Conservation (phyloP, 2,888 invertebrate species). For the Trissolcus japonicus region DNA sequence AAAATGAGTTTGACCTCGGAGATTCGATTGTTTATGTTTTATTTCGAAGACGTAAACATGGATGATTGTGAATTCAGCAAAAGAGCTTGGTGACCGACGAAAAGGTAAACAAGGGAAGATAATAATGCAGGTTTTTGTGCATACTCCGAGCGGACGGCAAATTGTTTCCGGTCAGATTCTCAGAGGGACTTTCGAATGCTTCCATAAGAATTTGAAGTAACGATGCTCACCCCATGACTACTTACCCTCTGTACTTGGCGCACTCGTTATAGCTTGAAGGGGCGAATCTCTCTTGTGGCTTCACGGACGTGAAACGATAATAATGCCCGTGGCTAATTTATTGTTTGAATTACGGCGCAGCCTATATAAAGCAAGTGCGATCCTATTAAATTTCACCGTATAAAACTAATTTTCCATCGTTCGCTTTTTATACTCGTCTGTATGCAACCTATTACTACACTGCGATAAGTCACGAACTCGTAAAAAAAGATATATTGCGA, state of each 20-base stretch:
- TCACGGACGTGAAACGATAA: slow-evolving; percentile 61
- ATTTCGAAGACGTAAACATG: slow-evolving; percentile 1
- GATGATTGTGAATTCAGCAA: slow-evolving; percentile 5
- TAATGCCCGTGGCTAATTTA: slow-evolving; percentile 61
- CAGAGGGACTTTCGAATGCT: slow-evolving; percentile 60
- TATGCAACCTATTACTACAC: slow-evolving; percentile 51
- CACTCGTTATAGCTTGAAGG: slow-evolving; percentile 59
- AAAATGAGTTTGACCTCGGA: too few species aligned
- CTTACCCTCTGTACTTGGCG: slow-evolving; percentile 57
- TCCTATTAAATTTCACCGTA: slow-evolving; percentile 59
- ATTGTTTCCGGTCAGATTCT: slow-evolving; percentile 64
- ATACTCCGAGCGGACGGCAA: slow-evolving; percentile 43
- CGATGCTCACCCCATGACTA: slow-evolving; percentile 61
- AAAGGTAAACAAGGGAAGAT: slow-evolving; percentile 29
- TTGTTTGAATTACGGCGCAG: slow-evolving; percentile 58
- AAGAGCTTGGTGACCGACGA: slow-evolving; percentile 1
- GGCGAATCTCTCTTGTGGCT: slow-evolving; percentile 60
- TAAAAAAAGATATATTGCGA: slow-evolving; percentile 53
- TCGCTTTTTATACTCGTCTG: slow-evolving; percentile 48
- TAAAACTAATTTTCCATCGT: slow-evolving; percentile 57
- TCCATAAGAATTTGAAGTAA: slow-evolving; percentile 62
- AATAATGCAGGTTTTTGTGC: slow-evolving; percentile 37
- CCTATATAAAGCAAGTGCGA: slow-evolving; percentile 59
- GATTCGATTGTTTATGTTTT: slow-evolving; percentile 1
- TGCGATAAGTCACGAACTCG: slow-evolving; percentile 54